Evolutionary conservation across 2,797 vertebrate species (phyloP), one percentile per base, ranked within the genome.

Genomic region (Liparis tanakae): DNA sequence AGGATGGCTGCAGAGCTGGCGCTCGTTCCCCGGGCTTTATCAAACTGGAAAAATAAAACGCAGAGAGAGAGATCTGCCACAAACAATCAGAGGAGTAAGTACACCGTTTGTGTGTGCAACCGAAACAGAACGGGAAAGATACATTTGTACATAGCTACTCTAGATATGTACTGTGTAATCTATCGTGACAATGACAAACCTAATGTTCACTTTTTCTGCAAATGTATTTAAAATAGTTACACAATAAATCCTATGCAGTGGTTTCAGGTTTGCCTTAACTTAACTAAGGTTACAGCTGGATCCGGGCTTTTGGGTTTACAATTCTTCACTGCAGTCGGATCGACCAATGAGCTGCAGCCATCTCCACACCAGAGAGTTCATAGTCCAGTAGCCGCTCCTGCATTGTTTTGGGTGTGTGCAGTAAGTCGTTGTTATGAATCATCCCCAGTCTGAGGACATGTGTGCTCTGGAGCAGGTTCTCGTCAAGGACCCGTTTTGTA

Each of bases 11-110:
- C 1, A 33, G 79, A 80, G 83, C 60, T 78, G 72, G 70, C 46
- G 14, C 66, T 88, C 64, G 66, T 67, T 92, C 91, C 86, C 54
- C 70, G 34, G 92, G 93, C 89, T 91, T 87, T 92, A 85, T 92
- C 88, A 92, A 79, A 89, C 72, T 62, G 76, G 80, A 69, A 58
- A 87, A 87, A 84, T 79, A 51, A 85, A 92, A 91, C 20, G 14
- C 75, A 77, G 64, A 77, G 88, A 74, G 91, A 91, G 87, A 70
- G 91, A 91, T 82, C 83, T 94, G 93, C 90, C 89, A 91, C 87
- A 69, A 85, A 90, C 77, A 80, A 94, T 93, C 86, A 92, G 80
- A 87, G 75, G 65, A 67, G 82, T 61, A 61, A 22, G 65, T 71
- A 53, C 66, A 59, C 14, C 50, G 58, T 37, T 3, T 79, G 56